Evolutionary conservation across 2,113 vertebrate genomes (phyloP), one percentile per base, ranked within the genome.

Genomic region (Acanthochromis polyacanthus): DNA sequence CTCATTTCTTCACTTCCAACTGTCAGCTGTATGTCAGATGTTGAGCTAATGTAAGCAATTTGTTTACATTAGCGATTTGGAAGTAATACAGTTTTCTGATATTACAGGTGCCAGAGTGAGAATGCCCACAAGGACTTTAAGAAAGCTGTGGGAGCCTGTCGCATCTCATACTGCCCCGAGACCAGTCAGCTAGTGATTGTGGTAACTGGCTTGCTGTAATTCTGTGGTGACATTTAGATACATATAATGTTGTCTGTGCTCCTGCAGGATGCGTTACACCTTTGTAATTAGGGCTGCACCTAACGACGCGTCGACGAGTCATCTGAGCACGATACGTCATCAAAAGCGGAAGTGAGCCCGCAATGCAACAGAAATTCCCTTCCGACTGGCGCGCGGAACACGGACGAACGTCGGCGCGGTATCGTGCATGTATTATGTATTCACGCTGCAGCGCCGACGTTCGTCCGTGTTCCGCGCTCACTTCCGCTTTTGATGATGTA

Each of bases 91-190:
- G 2, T 40, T n/a, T 64, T 52, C 30, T 45, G 16, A n/a, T 75
- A 2, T 83, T 63, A 22, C 69, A 98, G 97, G 72, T 97, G 96
- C 89, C 94, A 96, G 78, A 95, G 64, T 28, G 96, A 96, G 50
- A 95, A 94, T 0, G 95, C 95, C 6, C 97, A 98, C 74, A 97
- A 97, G 86, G 97, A 98, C 16, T 98, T 98, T 80, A 97, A 97
- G 89, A 97, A 97, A 85, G 96, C 96, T 0, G 94, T 98, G 38
- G 96, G 94, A 69, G 96, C 97, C 0, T 95, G 94, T 81, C 94
- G 93, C 74, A 95, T 98, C 72, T 91, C 96, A 56, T 96, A 95
- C 86, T 95, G 94, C 82, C 82, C 94, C 11, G 94, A 96, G 65
- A 94, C 90, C 78, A 93, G 92, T 82, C 90, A 97, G 36, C 94